phyloP scores from a whole-genome alignment of 2,888 invertebrate genomes.

The Fabriciana adippe region DNA sequence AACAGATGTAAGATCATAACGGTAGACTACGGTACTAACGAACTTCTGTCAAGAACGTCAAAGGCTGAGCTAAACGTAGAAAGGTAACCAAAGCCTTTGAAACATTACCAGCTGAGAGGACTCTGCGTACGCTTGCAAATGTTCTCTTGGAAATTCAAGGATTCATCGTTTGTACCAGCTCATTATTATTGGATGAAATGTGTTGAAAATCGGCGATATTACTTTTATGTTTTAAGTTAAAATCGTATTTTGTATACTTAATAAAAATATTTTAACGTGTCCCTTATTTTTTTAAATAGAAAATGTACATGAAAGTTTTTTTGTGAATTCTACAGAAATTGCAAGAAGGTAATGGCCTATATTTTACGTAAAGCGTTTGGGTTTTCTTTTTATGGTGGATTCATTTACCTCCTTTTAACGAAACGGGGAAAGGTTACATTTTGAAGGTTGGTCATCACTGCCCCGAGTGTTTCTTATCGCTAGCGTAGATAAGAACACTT shows the following conservation, averaged over 20 bases:
- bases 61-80: constrained; percentile 22
- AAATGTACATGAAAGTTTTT: too few species aligned
- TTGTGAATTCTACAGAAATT: constrained; percentile 6
- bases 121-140: constrained; percentile 23
- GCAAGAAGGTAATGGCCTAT: constrained; percentile 20
- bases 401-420: constrained; percentile 36
- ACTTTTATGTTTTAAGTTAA: too few species aligned
- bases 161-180: not conserved
- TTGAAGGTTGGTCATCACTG: constrained; percentile 32
- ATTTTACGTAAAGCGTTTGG: constrained; percentile 16
- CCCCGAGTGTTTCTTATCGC: constrained; percentile 34
- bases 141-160: constrained; percentile 10
- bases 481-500: constrained; percentile 36
- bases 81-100: constrained; percentile 30
- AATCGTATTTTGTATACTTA: not conserved
- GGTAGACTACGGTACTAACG: constrained; percentile 22
- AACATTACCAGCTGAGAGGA: constrained; percentile 25
- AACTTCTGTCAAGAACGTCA: constrained; percentile 27
- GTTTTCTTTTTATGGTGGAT: constrained; percentile 27
- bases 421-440: constrained; percentile 32
- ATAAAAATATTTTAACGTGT: not conserved
- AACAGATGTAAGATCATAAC: constrained; percentile 22
- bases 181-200: too few species aligned
- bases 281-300: too few species aligned
- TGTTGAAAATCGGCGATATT: too few species aligned